These are phyloP conservation scores for Penaeus japonicus DNA, from an alignment of 1,140 invertebrate genomes.

Conservation along the genomic window DNA sequence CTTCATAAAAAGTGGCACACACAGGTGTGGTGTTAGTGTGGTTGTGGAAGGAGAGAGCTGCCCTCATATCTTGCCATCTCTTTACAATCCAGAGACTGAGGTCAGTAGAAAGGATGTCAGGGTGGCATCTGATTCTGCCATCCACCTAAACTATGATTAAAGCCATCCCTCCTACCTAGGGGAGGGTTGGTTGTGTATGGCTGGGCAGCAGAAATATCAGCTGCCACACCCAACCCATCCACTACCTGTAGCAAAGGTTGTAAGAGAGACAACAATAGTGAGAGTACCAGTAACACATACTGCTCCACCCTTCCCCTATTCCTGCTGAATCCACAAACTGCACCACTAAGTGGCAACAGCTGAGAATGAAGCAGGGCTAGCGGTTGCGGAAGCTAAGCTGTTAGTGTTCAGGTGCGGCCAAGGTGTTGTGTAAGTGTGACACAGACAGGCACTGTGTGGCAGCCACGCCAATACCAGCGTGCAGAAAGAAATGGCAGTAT, in stretches of 20 bases:
- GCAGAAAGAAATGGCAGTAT: constrained; percentile 52
- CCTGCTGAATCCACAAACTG: neutral
- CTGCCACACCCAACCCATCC: no score
- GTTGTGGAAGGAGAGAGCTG: constrained; percentile 23
- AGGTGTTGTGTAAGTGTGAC: constrained; percentile 45
- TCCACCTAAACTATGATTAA: neutral
- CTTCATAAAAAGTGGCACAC: constrained; percentile 46
- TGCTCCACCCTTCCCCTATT: constrained; percentile 8
- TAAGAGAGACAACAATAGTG: neutral
- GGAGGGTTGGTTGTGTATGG: no score
- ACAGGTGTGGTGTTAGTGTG: constrained; percentile 52
- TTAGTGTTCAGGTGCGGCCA: constrained; percentile 27
- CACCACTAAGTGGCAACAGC: neutral
- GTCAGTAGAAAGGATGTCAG: neutral
- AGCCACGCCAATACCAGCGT: constrained; percentile 46
- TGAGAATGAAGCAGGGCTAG: neutral
- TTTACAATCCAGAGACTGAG: neutral
- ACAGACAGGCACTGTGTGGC: constrained; percentile 54
- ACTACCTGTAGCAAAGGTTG: constrained; percentile 25
- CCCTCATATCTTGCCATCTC: neutral
- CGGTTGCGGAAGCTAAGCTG: constrained; percentile 8
- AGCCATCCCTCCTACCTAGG: neutral
- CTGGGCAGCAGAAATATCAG: no score
- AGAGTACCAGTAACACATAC: neutral
- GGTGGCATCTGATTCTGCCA: no score